Evolutionary conservation across 2,888 invertebrate genomes (phyloP).

Genomic region (Coelogynopora nodosa): DNA sequence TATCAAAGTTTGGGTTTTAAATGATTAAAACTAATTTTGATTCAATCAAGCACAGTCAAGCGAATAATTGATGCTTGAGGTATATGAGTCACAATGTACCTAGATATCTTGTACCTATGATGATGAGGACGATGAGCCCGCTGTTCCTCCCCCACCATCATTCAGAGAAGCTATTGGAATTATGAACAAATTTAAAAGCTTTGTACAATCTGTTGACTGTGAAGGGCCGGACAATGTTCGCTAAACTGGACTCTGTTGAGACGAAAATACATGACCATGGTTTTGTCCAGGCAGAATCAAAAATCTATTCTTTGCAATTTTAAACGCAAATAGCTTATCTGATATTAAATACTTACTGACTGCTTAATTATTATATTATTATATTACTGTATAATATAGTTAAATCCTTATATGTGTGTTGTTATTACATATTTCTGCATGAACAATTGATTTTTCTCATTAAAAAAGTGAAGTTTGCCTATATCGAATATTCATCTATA

Average conservation of each 20-base stretch:
- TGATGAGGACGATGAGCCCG: constrained; percentile 25
- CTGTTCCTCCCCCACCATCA: constrained; percentile 31
- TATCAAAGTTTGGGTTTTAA: too few species aligned
- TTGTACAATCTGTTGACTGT: constrained; percentile 24
- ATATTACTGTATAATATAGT: background rate
- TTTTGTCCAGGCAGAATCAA: background rate
- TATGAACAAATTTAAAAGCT: constrained; percentile 15
- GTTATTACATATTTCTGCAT: background rate
- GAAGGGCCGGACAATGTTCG: background rate
- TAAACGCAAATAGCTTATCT: background rate
- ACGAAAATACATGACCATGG: background rate
- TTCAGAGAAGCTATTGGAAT: constrained; percentile 31
- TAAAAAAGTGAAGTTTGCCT: background rate
- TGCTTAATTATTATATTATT: background rate
- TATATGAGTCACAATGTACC: too few species aligned
- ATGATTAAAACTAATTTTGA: too few species aligned
- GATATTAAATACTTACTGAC: too few species aligned
- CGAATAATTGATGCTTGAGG: too few species aligned
- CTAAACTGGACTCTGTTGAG: background rate
- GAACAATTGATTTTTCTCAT: background rate
- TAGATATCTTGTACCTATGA: too few species aligned
- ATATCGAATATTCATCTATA: background rate
- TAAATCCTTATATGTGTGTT: background rate
- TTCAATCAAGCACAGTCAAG: too few species aligned
- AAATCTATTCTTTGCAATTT: background rate